Evolutionary conservation across 2,113 vertebrate genomes (phyloP), one percentile per base, ranked within the genome.

Genomic region (Petroica traversi): DNA sequence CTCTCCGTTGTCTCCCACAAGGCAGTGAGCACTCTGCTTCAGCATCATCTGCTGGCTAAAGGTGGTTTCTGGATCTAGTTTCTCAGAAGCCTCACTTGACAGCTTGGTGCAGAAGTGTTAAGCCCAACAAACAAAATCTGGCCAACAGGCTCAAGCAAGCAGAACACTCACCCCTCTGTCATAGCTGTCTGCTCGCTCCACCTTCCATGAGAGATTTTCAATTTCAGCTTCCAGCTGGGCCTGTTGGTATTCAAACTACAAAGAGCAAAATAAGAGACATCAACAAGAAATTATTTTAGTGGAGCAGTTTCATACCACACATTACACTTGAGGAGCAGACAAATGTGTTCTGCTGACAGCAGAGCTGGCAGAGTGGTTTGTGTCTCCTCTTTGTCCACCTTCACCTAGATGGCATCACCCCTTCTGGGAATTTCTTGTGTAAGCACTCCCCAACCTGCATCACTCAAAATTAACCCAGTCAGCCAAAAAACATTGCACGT

Each of bases 201-300:
- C 99, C 95, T 99, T 99, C 99, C 99, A 99, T 0, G 99, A 99
- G 91, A 99, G 97, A 97, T 99, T 99, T 97, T 99, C 99, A 36
- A 99, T 99, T 98, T 99, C 99, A 16, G 99, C 99, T 96, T 99
- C 99, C 95, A 99, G 98, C 97, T 99, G 99, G 36, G 99, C 99
- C 97, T 99, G 99, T 97, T 99, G 99, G 97, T 99, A 99, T 97
- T 99, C 99, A 98, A 99, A 99, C 99, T 99, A 96, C 66, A 97
- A 74, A 71, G 66, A 79, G 41, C 38, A 94, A 79, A 95, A 81
- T 78, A 40, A 68, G 46, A 81, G 68, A 89, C 19, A 80, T 51
- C 46, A 81, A 38, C 8, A 58, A 58, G 25, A 81, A 84, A 69
- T 18, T 15, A 62, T 64, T 83, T 94, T 85, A 94, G 85, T 49